Evolutionary conservation across 1,140 invertebrate genomes (phyloP).

Genomic region (Stegodyphus dumicola): DNA sequence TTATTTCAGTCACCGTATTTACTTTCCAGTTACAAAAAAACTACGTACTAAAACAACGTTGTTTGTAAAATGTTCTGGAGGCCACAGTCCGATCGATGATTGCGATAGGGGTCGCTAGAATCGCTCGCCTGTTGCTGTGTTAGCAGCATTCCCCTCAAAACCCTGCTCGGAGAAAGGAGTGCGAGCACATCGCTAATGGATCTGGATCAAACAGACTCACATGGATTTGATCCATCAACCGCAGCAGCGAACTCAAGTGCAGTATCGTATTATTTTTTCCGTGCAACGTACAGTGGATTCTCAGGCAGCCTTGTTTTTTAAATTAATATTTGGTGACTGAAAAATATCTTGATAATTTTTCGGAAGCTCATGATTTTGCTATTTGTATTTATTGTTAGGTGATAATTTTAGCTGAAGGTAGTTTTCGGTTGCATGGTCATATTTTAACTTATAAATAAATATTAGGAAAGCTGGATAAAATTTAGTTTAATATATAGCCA

Average conservation of each 20-base stretch:
- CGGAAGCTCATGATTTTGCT: no score
- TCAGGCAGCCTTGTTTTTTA: no score
- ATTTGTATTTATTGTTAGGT: no score
- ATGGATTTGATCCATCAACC: conserved; percentile 13
- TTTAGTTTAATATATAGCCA: background rate
- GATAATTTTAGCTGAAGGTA: background rate
- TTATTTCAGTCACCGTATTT: no score
- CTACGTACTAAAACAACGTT: background rate
- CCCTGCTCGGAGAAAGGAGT: conserved; percentile 1
- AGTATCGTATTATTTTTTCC: background rate
- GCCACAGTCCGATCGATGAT: conserved; percentile 27
- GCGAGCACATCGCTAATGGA: background rate
- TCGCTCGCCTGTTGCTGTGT: conserved; percentile 46
- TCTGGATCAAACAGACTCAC: background rate
- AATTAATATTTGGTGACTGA: no score
- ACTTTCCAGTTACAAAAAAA: background rate
- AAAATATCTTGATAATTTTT: no score
- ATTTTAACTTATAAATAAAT: no score
- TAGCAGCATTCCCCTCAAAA: conserved; percentile 20
- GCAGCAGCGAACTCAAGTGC: background rate
- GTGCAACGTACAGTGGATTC: no score
- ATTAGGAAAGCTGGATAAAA: no score
- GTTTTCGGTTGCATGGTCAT: background rate
- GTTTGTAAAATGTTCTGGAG: background rate
- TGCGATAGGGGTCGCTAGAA: conserved; percentile 13